Conservation (phyloP, 2,113 vertebrate genomes). For the Bagarius yarrelli region DNA sequence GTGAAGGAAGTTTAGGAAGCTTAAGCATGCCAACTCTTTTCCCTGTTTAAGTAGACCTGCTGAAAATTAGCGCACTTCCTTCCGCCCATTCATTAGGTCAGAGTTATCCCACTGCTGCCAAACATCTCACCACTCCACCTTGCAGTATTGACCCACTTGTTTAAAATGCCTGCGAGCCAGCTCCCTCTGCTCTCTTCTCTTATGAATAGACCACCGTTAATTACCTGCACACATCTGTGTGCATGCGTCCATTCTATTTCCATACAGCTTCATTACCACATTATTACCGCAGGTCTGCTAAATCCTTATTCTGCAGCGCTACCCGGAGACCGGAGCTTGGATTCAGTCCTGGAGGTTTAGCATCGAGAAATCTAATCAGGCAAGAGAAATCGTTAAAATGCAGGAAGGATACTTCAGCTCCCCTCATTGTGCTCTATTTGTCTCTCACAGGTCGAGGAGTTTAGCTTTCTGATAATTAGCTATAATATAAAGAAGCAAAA, state of each 20-base stretch:
- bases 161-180: conserved; percentile 45
- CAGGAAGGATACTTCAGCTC: conserved; percentile 15
- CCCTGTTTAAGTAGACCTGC: background rate
- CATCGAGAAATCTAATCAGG: conserved; percentile 38
- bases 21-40: background rate
- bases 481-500: conserved; percentile 41
- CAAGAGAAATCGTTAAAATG: conserved; percentile 40
- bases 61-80: conserved; percentile 21
- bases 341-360: conserved; percentile 29
- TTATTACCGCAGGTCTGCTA: conserved; percentile 59
- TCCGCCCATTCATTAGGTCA: conserved; percentile 28
- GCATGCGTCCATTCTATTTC: conserved; percentile 50
- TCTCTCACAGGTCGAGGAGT: conserved; percentile 44
- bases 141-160: conserved; percentile 38
- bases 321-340: conserved; percentile 12
- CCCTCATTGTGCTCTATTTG: background rate
- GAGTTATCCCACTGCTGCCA: conserved; percentile 15
- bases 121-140: conserved; percentile 14
- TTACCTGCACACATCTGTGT: conserved; percentile 67
- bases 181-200: conserved; percentile 47
- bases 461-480: conserved; percentile 50
- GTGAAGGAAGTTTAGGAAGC: background rate
- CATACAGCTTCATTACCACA: conserved; percentile 61
- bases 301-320: conserved; percentile 23
- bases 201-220: conserved; percentile 52